Evolutionary conservation across 1,140 invertebrate species (phyloP), one percentile per base, ranked within the genome.

Genomic region (Capitella teleta): DNA sequence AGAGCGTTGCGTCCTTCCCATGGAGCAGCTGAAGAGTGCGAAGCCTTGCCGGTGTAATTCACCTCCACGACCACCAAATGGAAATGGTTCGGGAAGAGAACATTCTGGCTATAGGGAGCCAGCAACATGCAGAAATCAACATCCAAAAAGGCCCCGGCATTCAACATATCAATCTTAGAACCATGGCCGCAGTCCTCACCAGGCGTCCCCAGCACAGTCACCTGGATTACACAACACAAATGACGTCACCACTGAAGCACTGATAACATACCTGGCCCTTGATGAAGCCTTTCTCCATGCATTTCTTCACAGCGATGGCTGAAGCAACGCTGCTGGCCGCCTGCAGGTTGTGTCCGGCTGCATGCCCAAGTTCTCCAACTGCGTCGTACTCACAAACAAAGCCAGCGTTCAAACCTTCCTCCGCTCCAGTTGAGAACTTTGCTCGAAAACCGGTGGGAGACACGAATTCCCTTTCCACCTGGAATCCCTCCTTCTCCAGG

Each of bases 1-100:
- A 64, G 43, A 4, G 62, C 62, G 38, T 64, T 64, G 4, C 36
- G 16, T 16, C 62, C 62, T 51, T 62, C 54, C 61, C 61, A 64
- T 19, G 62, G 60, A 46, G 47, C 49, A 2, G 37, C 37, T n/a
- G 54, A 3, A 1, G 61, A 57, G 30, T 62, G 61, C 10, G 57
- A 46, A n/a, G 51, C 57, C 53, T 60, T 59, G 10, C 61, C 61
- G 10, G 18, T 28, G 43, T 53, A 62, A 18, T 16, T 19, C 5
- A 40, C 14, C 38, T 19, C 2, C 38, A 40, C n/a, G n/a, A n/a
- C n/a, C n/a, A n/a, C n/a, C n/a, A n/a, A n/a, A n/a, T n/a, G n/a
- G n/a, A n/a, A n/a, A n/a, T n/a, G n/a, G n/a, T 32, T 32, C 30
- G 30, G 30, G n/a, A 10, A 32, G 30, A 32, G 30, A 8, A 32